Evolutionary conservation across 1,140 invertebrate genomes (phyloP).

Genomic region (Lucilia sericata): DNA sequence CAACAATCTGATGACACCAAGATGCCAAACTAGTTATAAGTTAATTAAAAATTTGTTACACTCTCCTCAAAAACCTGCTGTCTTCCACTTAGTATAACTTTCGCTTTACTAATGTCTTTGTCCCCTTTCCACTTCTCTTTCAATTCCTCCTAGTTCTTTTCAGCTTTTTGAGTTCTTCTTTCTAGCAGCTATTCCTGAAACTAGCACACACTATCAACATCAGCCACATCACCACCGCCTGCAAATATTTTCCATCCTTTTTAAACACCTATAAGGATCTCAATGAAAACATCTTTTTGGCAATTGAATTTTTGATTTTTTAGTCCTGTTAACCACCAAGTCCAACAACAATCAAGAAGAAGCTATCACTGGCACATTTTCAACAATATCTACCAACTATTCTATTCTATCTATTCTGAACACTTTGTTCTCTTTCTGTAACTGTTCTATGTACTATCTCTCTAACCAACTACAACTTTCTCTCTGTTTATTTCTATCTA

Average conservation of each 20-base stretch:
- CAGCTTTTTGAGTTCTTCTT: background rate
- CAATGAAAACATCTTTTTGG: background rate
- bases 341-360: slow-evolving; percentile 56
- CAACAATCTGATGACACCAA: slow-evolving; percentile 31
- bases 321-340: slow-evolving; percentile 56
- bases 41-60: background rate
- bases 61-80: background rate
- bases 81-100: background rate
- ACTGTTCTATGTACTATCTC: background rate
- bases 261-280: background rate
- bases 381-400: slow-evolving; percentile 63
- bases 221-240: background rate
- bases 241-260: slow-evolving; percentile 2
- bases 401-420: background rate
- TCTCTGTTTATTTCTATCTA: slow-evolving; percentile 34
- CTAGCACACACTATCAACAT: slow-evolving; percentile 16
- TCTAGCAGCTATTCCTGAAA: background rate
- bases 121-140: background rate
- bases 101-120: background rate
- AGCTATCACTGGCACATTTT: slow-evolving; percentile 49
- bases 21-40: slow-evolving; percentile 20
- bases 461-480: background rate
- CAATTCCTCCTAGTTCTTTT: background rate
- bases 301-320: background rate
- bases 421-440: background rate